phyloP scores from a whole-genome alignment of 2,113 vertebrate genomes.

The Pavo muticus region DNA sequence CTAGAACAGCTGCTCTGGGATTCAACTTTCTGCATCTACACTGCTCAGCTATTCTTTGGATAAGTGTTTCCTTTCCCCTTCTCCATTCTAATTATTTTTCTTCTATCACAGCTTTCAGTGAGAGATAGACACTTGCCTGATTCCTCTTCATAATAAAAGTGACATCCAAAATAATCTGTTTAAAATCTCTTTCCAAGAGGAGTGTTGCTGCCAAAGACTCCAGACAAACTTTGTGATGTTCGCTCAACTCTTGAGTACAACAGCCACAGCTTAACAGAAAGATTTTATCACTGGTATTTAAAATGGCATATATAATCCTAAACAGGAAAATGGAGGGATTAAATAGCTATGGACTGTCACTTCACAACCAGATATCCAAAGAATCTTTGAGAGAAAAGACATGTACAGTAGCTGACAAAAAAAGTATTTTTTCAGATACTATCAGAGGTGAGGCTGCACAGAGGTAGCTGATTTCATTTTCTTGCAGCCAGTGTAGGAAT shows the following conservation, averaged over 20 bases:
- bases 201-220: conserved; percentile 8
- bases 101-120: neutral
- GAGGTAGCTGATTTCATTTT: conserved; percentile 19
- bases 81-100: neutral
- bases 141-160: conserved; percentile 2
- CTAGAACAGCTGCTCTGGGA: neutral
- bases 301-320: neutral
- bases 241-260: neutral
- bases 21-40: neutral
- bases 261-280: conserved; percentile 7
- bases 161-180: conserved; percentile 2
- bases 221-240: neutral
- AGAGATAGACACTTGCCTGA: neutral
- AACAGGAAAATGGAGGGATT: conserved; percentile 13
- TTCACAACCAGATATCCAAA: neutral
- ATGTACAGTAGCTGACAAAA: conserved; percentile 29
- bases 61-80: neutral
- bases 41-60: neutral
- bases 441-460: conserved; percentile 32
- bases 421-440: conserved; percentile 24
- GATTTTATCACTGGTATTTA: conserved; percentile 56
- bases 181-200: conserved; percentile 32
- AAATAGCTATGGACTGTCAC: conserved; percentile 1
- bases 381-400: conserved; percentile 25
- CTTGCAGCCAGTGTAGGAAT: conserved; percentile 37